A percentile compares a stretch with the other conserved stretches of the same genome.
Conservation (phyloP, 2,888 invertebrate genomes). For the Caenorhabditis sulstoni region DNA sequence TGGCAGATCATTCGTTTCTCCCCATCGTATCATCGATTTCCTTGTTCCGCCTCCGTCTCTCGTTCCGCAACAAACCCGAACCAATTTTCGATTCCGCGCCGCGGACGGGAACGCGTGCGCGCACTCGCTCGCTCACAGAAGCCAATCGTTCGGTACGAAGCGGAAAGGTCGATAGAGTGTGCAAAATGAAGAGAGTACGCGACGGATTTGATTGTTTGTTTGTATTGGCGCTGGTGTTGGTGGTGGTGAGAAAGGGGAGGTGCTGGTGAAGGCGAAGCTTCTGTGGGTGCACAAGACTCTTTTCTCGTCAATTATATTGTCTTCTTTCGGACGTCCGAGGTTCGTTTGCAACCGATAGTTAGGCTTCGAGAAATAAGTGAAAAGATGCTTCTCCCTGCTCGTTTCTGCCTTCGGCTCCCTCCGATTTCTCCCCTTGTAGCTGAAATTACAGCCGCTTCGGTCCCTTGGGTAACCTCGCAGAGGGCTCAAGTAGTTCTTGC, state of each 20-base stretch:
- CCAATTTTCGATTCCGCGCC: constrained; percentile 13
- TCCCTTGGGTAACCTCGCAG: not conserved
- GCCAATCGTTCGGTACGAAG: constrained; percentile 11
- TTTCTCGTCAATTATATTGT: constrained; percentile 16
- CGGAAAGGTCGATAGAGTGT: not conserved
- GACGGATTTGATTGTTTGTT: constrained; percentile 54
- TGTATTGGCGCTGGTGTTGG: constrained; percentile 32
- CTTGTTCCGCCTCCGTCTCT: constrained; percentile 4
- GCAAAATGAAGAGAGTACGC: constrained; percentile 7
- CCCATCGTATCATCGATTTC: constrained; percentile 8
- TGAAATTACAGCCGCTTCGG: no score
- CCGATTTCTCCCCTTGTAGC: not conserved
- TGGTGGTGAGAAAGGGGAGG: constrained; percentile 19
- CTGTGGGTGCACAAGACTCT: constrained; percentile 5
- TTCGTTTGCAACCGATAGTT: not conserved
- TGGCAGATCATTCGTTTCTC: not conserved
- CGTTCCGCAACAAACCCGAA: constrained; percentile 8
- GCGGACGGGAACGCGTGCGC: constrained; percentile 12
- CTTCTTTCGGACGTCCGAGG: not conserved
- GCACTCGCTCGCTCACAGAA: not conserved
- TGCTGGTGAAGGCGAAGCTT: not conserved
- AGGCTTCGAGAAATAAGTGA: not conserved
- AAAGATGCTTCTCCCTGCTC: not conserved
- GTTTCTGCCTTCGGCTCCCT: not conserved
- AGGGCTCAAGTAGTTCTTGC: constrained; percentile 25